phyloP scores from a whole-genome alignment of 2,888 invertebrate species.

The Seladonia tumulorum region DNA sequence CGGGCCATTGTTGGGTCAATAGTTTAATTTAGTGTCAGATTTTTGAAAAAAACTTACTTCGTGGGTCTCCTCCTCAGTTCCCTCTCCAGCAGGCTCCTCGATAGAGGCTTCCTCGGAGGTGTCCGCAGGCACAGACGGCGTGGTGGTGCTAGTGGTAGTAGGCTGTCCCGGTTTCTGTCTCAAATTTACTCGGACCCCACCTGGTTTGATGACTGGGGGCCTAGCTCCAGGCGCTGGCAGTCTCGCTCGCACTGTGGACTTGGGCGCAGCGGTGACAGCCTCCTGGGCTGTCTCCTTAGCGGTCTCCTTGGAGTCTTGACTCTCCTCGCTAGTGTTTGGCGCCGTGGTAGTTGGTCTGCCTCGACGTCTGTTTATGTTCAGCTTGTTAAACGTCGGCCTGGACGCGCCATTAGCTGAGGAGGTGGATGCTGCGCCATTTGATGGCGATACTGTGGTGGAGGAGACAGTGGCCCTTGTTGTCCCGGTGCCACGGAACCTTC shows the following conservation, averaged over 20 bases:
- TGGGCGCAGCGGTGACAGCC: conserved; percentile 63
- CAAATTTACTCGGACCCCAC: conserved; percentile 88
- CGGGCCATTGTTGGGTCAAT: neutral
- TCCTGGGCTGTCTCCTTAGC: conserved; percentile 58
- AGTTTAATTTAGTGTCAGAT: neutral
- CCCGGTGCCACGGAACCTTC: conserved; percentile 76
- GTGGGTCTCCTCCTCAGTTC: conserved; percentile 82
- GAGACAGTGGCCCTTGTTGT: conserved; percentile 70
- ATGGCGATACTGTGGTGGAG: conserved; percentile 66
- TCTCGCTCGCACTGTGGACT: conserved; percentile 68
- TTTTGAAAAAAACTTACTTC: conserved; percentile 73
- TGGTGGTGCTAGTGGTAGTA: conserved; percentile 84
- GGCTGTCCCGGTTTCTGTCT: conserved; percentile 85
- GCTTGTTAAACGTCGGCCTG: conserved; percentile 77
- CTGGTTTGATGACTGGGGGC: conserved; percentile 87
- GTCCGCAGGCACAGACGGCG: conserved; percentile 83
- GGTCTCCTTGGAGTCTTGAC: conserved; percentile 54
- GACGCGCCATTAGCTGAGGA: conserved; percentile 48
- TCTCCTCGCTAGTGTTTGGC: conserved; percentile 68
- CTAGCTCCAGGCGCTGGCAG: conserved; percentile 84
- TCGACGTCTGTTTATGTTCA: conserved; percentile 78
- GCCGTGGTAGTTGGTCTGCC: conserved; percentile 76
- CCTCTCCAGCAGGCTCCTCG: conserved; percentile 82
- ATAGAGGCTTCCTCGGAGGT: conserved; percentile 71
- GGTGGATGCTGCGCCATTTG: conserved; percentile 45